Conservation (phyloP, 2,113 vertebrate species). For the Melanocharis versteri region DNA sequence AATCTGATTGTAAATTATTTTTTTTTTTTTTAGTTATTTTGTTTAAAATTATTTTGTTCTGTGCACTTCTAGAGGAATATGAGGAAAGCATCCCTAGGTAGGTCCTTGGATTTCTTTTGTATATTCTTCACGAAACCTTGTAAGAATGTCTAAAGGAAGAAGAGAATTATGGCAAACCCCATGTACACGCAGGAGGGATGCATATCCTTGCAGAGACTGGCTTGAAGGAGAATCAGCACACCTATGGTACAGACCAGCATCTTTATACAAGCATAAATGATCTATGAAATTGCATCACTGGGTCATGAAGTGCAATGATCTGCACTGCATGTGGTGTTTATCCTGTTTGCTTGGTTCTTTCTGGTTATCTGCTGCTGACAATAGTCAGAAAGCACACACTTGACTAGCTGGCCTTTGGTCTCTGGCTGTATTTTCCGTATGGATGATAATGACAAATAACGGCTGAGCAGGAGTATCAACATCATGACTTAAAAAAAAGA, state of each 20-base stretch:
- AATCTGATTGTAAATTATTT: background rate
- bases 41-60: background rate
- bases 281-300: background rate
- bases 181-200: accelerated
- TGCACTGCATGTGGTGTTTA: background rate
- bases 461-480: background rate
- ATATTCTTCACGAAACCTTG: background rate
- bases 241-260: background rate
- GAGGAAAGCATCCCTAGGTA: background rate
- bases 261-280: background rate
- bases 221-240: background rate
- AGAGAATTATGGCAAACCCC: background rate
- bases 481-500: background rate
- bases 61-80: accelerated
- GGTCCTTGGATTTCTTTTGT: background rate
- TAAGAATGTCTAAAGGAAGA: background rate
- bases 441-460: background rate
- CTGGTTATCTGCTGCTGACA: background rate
- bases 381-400: background rate
- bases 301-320: background rate
- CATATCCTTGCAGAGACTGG: background rate
- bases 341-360: background rate
- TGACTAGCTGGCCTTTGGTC: background rate
- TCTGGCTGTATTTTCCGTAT: background rate
- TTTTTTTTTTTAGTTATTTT: background rate